These are phyloP conservation scores for Ernsta delagoae DNA, from an alignment of 2,888 invertebrate genomes.

Conservation along the genomic window DNA sequence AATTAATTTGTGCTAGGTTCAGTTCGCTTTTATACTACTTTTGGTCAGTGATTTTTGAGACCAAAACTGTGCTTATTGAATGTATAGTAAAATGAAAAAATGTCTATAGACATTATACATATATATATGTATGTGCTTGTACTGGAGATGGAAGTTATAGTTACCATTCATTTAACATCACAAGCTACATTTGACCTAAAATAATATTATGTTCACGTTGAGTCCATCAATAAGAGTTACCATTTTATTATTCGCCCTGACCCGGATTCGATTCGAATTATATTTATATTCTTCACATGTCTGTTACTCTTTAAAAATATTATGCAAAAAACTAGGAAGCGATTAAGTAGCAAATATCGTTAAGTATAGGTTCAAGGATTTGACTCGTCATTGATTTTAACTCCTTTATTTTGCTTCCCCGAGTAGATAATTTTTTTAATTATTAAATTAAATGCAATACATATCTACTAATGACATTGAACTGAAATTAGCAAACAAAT, in stretches of 20 bases:
- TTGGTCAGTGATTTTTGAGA: too few relatives aligned
- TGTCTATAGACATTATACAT: too few relatives aligned
- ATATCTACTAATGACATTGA: neutral
- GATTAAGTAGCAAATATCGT: constrained; percentile 52
- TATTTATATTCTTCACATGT: constrained; percentile 19
- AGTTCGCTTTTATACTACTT: too few relatives aligned
- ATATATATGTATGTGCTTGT: too few relatives aligned
- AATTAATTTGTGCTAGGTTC: too few relatives aligned
- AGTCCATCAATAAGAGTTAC: constrained; percentile 6
- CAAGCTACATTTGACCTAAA: neutral
- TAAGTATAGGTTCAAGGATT: constrained; percentile 56
- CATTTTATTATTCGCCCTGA: constrained; percentile 17
- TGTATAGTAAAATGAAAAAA: too few relatives aligned
- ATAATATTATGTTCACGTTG: neutral
- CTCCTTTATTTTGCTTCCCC: constrained; percentile 20
- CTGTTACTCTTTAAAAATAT: constrained; percentile 30
- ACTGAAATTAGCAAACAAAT: neutral
- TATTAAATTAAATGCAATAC: constrained; percentile 7
- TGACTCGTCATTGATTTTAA: constrained; percentile 35
- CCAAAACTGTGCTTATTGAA: too few relatives aligned
- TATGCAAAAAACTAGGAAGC: constrained; percentile 60
- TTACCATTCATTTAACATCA: too few relatives aligned
- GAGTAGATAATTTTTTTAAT: constrained; percentile 3
- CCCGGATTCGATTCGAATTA: constrained; percentile 42
- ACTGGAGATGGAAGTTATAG: too few relatives aligned